Percentiles rank a stretch among this genome's conserved stretches.
phyloP scores from a whole-genome alignment of 2,113 vertebrate genomes.

The Forbesichthys agassizii region DNA sequence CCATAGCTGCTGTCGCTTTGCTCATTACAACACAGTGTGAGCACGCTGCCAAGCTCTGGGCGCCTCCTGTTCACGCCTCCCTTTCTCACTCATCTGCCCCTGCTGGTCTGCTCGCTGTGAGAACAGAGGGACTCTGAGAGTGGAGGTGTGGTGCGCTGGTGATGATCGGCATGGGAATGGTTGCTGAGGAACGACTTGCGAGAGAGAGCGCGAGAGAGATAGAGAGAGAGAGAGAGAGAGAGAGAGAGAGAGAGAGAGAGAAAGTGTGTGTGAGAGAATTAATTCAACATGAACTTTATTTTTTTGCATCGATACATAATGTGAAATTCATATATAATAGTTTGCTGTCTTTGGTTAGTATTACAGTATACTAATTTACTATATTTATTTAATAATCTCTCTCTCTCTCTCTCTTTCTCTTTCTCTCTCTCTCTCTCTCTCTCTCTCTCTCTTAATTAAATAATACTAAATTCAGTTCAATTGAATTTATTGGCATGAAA shows the following conservation, averaged over 20 bases:
- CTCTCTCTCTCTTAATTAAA: too few species aligned
- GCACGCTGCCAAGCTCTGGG: neutral
- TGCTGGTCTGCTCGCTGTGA: slow-evolving; percentile 6
- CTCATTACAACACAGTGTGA: slow-evolving; percentile 22
- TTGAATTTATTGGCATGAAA: too few species aligned
- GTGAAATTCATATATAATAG: too few species aligned
- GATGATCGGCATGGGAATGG: neutral
- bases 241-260: neutral
- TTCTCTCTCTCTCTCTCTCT: too few species aligned
- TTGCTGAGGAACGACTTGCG: slow-evolving; percentile 1
- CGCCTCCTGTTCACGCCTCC: slow-evolving; percentile 14
- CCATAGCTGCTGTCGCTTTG: slow-evolving; percentile 21
- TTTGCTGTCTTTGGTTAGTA: too few species aligned
- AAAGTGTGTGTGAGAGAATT: neutral
- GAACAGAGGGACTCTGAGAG: neutral
- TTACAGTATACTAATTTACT: too few species aligned
- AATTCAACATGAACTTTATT: neutral
- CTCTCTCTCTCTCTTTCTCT: too few species aligned
- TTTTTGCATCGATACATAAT: neutral
- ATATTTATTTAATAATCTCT: too few species aligned
- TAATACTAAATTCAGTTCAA: too few species aligned
- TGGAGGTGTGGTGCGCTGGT: neutral
- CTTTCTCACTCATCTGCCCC: slow-evolving; percentile 8
- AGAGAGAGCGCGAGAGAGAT: neutral
- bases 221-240: neutral